Base-by-base conservation (phyloP, 37 sponge, comb jelly and placozoan species). In the Beroe forskalii region DNA sequence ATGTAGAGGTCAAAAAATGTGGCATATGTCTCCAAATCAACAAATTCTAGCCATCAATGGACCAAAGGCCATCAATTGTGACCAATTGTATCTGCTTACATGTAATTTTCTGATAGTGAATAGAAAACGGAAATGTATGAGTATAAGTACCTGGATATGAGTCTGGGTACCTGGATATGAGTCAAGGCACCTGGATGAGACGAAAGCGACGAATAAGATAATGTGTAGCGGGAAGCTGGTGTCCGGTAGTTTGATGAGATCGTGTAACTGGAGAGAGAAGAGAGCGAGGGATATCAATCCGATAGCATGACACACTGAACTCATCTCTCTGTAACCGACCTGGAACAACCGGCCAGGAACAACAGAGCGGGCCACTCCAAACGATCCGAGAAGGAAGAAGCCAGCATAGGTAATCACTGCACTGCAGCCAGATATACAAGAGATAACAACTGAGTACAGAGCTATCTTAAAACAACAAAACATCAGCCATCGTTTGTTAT, bases 291-390 rank as follows among this genome's bases (percentile, higher is more conserved):
- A 80, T 12, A 80, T 35, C 25, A 80, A 27, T 1, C 86, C 86
- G 17, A 80, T 25, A 41, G 86, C 86, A 25, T 80, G 86, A 25
- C 40, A 23, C 28, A 80, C 55, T 44, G 86, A 80, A 25, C 86
- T 80, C 28, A 80, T 32, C 55, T 80, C 86, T 4, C 86, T 12
- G 86, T 80, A 80, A 0, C 0, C 14, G 17, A 35, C 42, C 72
- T 35, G 72, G 36, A 69, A 2, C 1, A 69, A 3, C 2, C 33
- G 20, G 4, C 17, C 17, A 8, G 72, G 72, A 20, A 32, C 28
- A 19, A 69, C 37, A 9, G 27, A 69, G 14, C 72, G 72, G 19
- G 39, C 38, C 19, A 69, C 33, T 4, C 72, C 72, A 2, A 27
- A 36, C 17, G 32, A 0, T 41, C 86, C 86, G 1, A 80, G 86